These are phyloP conservation scores for Istiophorus platypterus DNA, from an alignment of 2,113 vertebrate genomes.

Conservation along the genomic window DNA sequence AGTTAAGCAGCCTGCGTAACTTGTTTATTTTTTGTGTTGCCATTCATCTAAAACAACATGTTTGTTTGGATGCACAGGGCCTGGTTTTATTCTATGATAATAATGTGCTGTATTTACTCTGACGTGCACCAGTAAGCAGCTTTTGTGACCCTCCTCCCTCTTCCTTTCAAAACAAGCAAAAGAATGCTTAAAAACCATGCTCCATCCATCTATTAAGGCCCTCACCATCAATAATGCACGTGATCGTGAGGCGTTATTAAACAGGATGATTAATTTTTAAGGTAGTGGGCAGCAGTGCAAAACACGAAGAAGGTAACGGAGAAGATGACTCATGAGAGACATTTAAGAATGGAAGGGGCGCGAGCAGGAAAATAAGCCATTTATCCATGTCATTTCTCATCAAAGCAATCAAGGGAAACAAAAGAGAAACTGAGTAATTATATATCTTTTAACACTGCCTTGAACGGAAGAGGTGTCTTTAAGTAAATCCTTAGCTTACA, in stretches of 20 bases:
- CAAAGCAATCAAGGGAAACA: conserved; percentile 9
- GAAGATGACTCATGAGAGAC: conserved; percentile 74
- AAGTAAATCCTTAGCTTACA: conserved; percentile 27
- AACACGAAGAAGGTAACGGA: conserved; percentile 76
- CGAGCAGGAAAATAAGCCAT: conserved; percentile 57
- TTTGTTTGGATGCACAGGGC: conserved; percentile 29
- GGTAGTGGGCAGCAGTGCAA: conserved; percentile 77
- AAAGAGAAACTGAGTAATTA: neutral
- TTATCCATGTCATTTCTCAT: conserved; percentile 35
- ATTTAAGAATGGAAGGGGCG: conserved; percentile 51
- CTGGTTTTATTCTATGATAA: conserved; percentile 47
- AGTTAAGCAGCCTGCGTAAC: conserved; percentile 10
- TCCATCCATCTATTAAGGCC: conserved; percentile 80
- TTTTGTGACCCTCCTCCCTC: conserved; percentile 29
- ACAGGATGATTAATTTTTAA: conserved; percentile 88
- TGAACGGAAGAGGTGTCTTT: conserved; percentile 22
- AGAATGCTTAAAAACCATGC: conserved; percentile 66
- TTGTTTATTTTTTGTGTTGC: conserved; percentile 22
- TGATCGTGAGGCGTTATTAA: conserved; percentile 87
- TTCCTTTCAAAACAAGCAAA: conserved; percentile 61
- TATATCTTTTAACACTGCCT: conserved; percentile 29
- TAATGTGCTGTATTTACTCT: conserved; percentile 61
- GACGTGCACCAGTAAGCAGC: conserved; percentile 67
- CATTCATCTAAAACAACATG: conserved; percentile 24
- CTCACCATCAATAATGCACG: conserved; percentile 87